These are phyloP conservation scores for Drosophila punjabiensis DNA, from an alignment of 1,140 invertebrate genomes.

Conservation along the genomic window DNA sequence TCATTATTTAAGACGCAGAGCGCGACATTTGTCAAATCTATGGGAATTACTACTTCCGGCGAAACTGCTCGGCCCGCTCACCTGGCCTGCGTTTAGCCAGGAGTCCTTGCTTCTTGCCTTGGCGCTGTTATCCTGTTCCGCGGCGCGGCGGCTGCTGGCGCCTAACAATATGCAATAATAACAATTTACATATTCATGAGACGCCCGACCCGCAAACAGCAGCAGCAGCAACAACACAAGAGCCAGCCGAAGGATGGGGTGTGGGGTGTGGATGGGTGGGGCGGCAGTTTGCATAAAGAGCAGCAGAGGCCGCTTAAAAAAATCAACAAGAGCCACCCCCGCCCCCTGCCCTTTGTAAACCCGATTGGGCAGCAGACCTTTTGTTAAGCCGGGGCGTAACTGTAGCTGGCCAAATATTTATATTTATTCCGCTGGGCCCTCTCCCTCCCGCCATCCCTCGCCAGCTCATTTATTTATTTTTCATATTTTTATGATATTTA, in stretches of 20 bases:
- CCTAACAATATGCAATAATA: constrained; percentile 84
- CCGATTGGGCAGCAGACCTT: constrained; percentile 58
- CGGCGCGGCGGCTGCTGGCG: constrained; percentile 44
- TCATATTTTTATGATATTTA: constrained; percentile 79
- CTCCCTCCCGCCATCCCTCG: neutral
- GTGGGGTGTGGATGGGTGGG: neutral
- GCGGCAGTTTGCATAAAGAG: constrained; percentile 78
- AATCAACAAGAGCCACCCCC: constrained; percentile 36
- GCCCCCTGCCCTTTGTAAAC: constrained; percentile 30
- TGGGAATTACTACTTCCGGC: constrained; percentile 46
- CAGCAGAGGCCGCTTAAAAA: constrained; percentile 65
- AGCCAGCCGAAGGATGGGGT: neutral
- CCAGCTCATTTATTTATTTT: constrained; percentile 76
- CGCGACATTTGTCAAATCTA: constrained; percentile 51
- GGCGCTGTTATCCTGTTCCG: constrained; percentile 34
- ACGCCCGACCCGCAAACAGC: constrained; percentile 67
- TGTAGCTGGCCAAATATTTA: constrained; percentile 80
- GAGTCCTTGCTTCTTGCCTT: constrained; percentile 22
- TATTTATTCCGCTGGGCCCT: constrained; percentile 44
- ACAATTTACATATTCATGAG: constrained; percentile 84
- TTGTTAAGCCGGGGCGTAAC: constrained; percentile 70
- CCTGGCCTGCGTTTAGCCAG: constrained; percentile 38
- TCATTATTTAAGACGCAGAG: constrained; percentile 36
- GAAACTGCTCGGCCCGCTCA: constrained; percentile 14
- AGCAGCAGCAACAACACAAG: constrained; percentile 45